Base-by-base conservation (phyloP, 2,888 invertebrate genomes). In the Gastracanthus pulcherrimus region DNA sequence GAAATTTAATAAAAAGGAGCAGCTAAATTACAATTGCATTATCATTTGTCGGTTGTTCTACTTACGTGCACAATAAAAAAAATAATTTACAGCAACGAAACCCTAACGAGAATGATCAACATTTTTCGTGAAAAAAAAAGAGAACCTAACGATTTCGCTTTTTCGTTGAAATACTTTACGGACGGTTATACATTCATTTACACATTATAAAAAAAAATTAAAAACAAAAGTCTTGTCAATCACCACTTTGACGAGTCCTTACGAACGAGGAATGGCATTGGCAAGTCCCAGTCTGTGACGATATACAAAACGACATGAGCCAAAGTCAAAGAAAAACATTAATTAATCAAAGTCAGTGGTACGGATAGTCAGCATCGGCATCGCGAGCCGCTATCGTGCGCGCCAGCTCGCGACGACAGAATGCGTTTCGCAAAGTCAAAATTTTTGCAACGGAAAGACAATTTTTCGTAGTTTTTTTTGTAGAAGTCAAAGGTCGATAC, bases 301-400 rank as follows among this genome's bases (percentile, higher is more conserved):
- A 85, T 85, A 83, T 86, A 85, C 82, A 86, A 83, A 84, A 85
- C 62, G 75, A 85, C 81, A 83, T 74, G 76, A 80, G 74, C 67
- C 85, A 82, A 79, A 85, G 62, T 70, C 62, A 70, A 70, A 62
- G 36, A 62, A 60, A 64, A 62, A 6, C 6, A 69, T 31, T 67
- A 69, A 71, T 51, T 45, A 60, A 71, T 70, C 48, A 23, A 34
- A 77, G 77, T 77, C 77, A 77, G 55, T 72, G 76, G 7, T 29
- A 70, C 38, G 66, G 36, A 34, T 36, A 76, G 36, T 64, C 55
- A 41, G 60, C 60, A 74, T 62, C 41, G 16, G 48, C 36, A 51
- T 66, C 11, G 66, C 31, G 38, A 51, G 26, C 36, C 4, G 38
- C 31, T 36, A 23, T 34, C 26, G 62, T 55, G 4, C 19, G 19